Base-by-base conservation (phyloP, 2,888 invertebrate genomes). In the Amphipyra tragopoginis region DNA sequence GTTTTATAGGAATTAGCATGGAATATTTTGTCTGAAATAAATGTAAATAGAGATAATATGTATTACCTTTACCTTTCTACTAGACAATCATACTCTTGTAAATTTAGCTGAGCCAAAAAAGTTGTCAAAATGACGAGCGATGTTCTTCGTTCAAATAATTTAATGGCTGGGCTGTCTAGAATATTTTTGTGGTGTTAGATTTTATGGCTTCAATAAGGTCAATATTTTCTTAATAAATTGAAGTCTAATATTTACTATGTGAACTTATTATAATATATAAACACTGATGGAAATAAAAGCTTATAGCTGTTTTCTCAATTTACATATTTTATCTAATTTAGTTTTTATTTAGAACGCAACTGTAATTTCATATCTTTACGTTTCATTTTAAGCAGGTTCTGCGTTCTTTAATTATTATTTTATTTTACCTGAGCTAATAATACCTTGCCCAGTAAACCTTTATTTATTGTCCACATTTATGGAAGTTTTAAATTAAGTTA, bases 41-140 rank as follows among this genome's bases (percentile, higher is more conserved):
- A 62, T 55, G 62, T 51, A 75, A 84, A 84, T 82, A 79, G 76
- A 77, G 72, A 59, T 74, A 78, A 73, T 87, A 21, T 21, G 21
- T 21, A 84, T 90, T 90, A 90, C 84, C 89, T 87, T 90, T 90
- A 90, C 84, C 89, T 87, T 92, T 89, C 85, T 88, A 87, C 76
- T 85, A 88, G 90, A 91, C 82, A 87, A 90, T 87, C 91, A 92
- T 93, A 88, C 92, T 94, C 94, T 93, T 94, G 93, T 92, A 86
- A 94, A 94, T 94, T 94, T 94, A 86, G 90, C 82, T 86, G 82
- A 87, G 88, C 94, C 93, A 87, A 93, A 93, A 88, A 84, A 86
- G 84, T 82, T 90, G 91, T 87, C 92, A 92, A 89, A 82, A 68
- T 87, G 86, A 85, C 80, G 66, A 68, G 47, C 72, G 73, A 65